Evolutionary conservation across 1,140 invertebrate species (phyloP).

Genomic region (Drosophila subobscura): DNA sequence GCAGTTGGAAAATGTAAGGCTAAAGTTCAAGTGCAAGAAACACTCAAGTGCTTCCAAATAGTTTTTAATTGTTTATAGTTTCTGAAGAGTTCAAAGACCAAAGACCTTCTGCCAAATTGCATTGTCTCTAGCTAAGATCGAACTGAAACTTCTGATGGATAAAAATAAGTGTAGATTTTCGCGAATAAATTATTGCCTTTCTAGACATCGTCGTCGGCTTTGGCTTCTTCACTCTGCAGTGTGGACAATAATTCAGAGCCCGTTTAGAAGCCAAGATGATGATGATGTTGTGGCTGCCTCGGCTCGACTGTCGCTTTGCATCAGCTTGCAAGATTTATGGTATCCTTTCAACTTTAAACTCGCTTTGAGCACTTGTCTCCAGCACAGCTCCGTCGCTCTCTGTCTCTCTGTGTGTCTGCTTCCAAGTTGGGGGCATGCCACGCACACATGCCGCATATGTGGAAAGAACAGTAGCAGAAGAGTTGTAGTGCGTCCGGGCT

Average conservation of each 20-base stretch:
- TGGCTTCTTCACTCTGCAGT: no score
- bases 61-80: no score
- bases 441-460: slow-evolving; percentile 30
- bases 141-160: no score
- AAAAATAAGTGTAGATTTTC: no score
- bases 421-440: slow-evolving; percentile 19
- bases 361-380: slow-evolving; percentile 51
- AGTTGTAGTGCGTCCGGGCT: slow-evolving; percentile 1
- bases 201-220: not conserved
- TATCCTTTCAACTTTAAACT: slow-evolving; percentile 81
- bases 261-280: slow-evolving; percentile 7
- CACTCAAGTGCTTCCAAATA: no score
- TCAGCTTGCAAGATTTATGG: slow-evolving; percentile 73
- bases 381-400: slow-evolving; percentile 32
- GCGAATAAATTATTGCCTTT: no score
- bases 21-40: no score
- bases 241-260: not conserved
- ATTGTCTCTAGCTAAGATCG: no score
- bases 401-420: not conserved
- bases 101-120: no score
- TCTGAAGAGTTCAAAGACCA: no score
- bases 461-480: no score
- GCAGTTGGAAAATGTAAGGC: no score
- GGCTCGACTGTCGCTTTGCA: slow-evolving; percentile 58
- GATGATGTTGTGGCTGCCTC: slow-evolving; percentile 8